phyloP scores from a whole-genome alignment of 2,113 vertebrate species.

The Junco hyemalis region DNA sequence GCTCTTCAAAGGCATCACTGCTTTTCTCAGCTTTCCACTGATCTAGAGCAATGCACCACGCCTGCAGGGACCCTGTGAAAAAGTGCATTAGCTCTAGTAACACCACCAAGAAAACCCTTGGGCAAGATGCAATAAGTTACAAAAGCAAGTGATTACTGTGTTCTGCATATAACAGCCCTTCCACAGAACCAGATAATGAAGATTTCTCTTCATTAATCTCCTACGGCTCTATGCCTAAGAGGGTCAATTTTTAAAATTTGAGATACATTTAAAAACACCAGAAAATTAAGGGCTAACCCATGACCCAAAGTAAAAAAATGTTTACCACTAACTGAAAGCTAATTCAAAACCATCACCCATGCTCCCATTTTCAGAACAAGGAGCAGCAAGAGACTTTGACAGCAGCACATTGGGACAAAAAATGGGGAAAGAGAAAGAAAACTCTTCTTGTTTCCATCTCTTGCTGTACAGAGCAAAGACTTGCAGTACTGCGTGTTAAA shows the following conservation, averaged over 20 bases:
- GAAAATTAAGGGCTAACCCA: neutral
- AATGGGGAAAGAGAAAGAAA: neutral
- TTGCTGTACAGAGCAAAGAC: fast-evolving
- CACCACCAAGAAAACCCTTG: neutral
- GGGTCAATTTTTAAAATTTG: fast-evolving
- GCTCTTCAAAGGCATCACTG: neutral
- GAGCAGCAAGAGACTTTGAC: neutral
- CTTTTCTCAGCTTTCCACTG: neutral
- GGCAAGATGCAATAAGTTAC: neutral
- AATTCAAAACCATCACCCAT: neutral
- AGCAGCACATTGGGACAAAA: neutral
- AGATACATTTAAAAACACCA: neutral
- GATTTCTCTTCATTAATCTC: neutral
- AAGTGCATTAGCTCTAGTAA: neutral
- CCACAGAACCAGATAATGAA: neutral
- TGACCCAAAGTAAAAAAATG: neutral
- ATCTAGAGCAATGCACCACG: neutral
- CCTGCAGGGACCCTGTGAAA: neutral
- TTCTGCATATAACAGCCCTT: neutral
- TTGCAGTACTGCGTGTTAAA: neutral
- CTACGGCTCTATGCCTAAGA: neutral
- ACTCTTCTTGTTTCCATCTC: fast-evolving
- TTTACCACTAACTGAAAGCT: neutral
- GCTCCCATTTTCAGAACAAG: neutral
- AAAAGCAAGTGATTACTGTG: neutral